A percentile compares a stretch with the other conserved stretches of the same genome.
Conservation (phyloP, 1,140 invertebrate genomes). For the Hormaphis cornu region DNA sequence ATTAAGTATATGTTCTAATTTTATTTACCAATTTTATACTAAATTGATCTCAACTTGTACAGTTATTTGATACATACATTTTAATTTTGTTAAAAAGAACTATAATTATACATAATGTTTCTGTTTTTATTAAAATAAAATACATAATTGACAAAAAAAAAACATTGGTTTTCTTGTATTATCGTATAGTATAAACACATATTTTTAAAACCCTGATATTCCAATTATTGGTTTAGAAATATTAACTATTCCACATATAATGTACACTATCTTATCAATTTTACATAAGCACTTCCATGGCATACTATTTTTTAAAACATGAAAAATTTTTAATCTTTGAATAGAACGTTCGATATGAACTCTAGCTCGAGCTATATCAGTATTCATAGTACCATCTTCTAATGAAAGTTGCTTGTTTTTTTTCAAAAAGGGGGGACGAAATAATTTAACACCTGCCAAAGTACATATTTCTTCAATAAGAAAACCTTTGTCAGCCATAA, state of each 20-base stretch:
- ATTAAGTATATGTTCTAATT: too few species aligned
- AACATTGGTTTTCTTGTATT: too few species aligned
- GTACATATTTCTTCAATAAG: slow-evolving; percentile 34
- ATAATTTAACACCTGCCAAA: slow-evolving; percentile 33
- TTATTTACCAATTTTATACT: too few species aligned
- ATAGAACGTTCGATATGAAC: slow-evolving; percentile 39
- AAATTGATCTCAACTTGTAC: too few species aligned
- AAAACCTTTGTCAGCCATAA: slow-evolving; percentile 43
- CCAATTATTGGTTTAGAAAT: not conserved
- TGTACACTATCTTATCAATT: not conserved
- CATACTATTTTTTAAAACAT: slow-evolving; percentile 36
- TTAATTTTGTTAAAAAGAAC: too few species aligned
- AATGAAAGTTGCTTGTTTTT: slow-evolving; percentile 36
- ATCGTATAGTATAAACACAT: too few species aligned
- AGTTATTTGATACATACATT: too few species aligned
- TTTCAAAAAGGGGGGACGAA: slow-evolving; percentile 36
- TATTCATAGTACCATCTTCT: slow-evolving; percentile 36
- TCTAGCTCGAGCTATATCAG: slow-evolving; percentile 36
- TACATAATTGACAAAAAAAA: too few species aligned
- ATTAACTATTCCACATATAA: not conserved
- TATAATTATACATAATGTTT: too few species aligned
- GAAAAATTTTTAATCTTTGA: slow-evolving; percentile 39
- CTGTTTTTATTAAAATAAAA: too few species aligned
- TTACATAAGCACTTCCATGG: slow-evolving; percentile 14
- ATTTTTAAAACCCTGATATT: not conserved